Conservation (phyloP, 2,797 vertebrate species). For the Falco peregrinus region DNA sequence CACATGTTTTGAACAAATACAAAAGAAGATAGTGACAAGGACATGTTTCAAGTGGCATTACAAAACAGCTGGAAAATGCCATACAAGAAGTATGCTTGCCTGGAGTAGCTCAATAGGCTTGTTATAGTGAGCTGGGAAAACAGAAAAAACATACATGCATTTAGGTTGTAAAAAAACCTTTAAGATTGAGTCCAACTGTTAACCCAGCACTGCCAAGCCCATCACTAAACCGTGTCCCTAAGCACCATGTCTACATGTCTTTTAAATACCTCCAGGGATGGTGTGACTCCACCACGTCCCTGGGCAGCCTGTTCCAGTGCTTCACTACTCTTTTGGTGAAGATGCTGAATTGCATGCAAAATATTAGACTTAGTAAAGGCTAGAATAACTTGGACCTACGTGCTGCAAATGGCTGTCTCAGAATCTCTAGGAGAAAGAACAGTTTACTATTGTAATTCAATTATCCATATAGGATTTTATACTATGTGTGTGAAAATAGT, state of each 20-base stretch:
- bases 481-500: background rate
- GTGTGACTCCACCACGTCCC: too few relatives aligned
- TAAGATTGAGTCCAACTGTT: too few relatives aligned
- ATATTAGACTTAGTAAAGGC: background rate
- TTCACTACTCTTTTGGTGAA: accelerated
- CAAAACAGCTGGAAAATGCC: background rate
- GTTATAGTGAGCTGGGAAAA: background rate
- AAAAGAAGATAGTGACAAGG: background rate
- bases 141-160: background rate
- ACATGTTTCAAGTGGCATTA: background rate
- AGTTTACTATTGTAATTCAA: background rate
- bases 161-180: too few relatives aligned
- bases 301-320: too few relatives aligned
- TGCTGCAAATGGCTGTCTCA: background rate
- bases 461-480: background rate
- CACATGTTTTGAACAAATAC: background rate
- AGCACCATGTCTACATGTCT: accelerated
- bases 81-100: accelerated
- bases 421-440: background rate
- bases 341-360: too few relatives aligned
- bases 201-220: too few relatives aligned
- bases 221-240: background rate
- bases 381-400: background rate
- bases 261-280: background rate
- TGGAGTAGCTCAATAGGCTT: background rate